These are phyloP conservation scores for Rhynchophorus ferrugineus DNA, from an alignment of 1,140 invertebrate species.

Conservation along the genomic window DNA sequence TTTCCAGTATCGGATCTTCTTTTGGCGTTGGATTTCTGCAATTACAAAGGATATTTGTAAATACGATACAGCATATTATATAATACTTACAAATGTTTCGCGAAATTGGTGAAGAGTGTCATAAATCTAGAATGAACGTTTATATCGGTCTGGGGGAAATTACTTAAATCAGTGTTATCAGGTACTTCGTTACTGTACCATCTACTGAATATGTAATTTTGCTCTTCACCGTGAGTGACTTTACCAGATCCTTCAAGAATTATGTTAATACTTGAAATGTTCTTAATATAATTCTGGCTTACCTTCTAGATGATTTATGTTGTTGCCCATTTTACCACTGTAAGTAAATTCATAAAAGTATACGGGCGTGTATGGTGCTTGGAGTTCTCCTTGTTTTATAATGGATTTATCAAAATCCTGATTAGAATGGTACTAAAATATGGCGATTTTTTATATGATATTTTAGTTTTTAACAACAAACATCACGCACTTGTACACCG, in stretches of 20 bases:
- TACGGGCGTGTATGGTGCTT: neutral
- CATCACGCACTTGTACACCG: no score
- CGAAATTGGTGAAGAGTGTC: slow-evolving; percentile 16
- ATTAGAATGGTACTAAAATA: neutral
- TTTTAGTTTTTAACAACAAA: no score
- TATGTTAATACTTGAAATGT: neutral
- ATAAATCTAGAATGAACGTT: slow-evolving; percentile 14
- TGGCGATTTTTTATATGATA: no score
- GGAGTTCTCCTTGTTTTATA: neutral
- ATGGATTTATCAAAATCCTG: neutral
- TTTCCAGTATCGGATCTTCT: neutral
- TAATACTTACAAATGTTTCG: slow-evolving; percentile 15
- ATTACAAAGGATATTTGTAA: neutral
- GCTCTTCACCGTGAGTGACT: slow-evolving; percentile 14
- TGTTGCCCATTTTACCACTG: neutral
- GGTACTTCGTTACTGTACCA: slow-evolving; percentile 14
- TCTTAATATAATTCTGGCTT: neutral
- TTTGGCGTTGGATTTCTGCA: slow-evolving; percentile 8
- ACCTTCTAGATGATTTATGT: neutral
- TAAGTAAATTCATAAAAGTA: slow-evolving; percentile 1
- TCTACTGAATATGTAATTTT: slow-evolving; percentile 16
- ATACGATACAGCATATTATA: neutral
- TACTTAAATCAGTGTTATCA: slow-evolving; percentile 14
- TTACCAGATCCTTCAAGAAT: slow-evolving; percentile 9
- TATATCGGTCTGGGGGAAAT: slow-evolving; percentile 13